These are phyloP conservation scores for Unio delphinus DNA, from an alignment of 2,888 invertebrate genomes.

Conservation along the genomic window DNA sequence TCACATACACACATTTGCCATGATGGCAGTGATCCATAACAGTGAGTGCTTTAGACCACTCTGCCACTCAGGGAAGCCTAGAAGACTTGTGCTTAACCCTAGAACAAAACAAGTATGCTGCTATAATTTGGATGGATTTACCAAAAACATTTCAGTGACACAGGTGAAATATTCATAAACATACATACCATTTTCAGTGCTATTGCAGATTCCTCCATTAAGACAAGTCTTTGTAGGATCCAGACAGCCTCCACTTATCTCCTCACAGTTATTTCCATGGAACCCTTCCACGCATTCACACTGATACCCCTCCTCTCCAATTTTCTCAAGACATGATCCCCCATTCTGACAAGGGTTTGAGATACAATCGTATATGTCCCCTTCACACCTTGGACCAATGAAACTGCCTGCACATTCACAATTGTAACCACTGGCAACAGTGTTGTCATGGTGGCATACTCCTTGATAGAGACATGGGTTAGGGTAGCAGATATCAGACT, in stretches of 20 bases:
- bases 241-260: constrained; percentile 90
- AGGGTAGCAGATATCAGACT: constrained; percentile 74
- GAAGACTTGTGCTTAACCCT: too few species aligned
- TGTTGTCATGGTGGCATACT: constrained; percentile 50
- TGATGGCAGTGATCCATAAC: too few species aligned
- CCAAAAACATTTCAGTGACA: too few species aligned
- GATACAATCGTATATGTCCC: constrained; percentile 37
- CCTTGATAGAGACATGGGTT: constrained; percentile 60
- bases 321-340: constrained; percentile 77
- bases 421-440: constrained; percentile 40
- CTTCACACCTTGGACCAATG: constrained; percentile 55
- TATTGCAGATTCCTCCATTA: constrained; percentile 86
- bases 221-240: constrained; percentile 86
- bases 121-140: too few species aligned
- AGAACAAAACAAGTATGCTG: too few species aligned
- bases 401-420: constrained; percentile 60
- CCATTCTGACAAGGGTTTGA: constrained; percentile 87
- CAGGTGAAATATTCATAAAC: too few species aligned
- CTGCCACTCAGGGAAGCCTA: too few species aligned
- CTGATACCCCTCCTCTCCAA: constrained; percentile 65
- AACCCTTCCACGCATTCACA: constrained; percentile 74
- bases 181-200: constrained; percentile 19
- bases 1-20: too few species aligned
- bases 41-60: too few species aligned
- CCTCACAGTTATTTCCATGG: constrained; percentile 79